Conservation (phyloP, 2,113 vertebrate genomes). For the Sterrhoptilus dennistouni region DNA sequence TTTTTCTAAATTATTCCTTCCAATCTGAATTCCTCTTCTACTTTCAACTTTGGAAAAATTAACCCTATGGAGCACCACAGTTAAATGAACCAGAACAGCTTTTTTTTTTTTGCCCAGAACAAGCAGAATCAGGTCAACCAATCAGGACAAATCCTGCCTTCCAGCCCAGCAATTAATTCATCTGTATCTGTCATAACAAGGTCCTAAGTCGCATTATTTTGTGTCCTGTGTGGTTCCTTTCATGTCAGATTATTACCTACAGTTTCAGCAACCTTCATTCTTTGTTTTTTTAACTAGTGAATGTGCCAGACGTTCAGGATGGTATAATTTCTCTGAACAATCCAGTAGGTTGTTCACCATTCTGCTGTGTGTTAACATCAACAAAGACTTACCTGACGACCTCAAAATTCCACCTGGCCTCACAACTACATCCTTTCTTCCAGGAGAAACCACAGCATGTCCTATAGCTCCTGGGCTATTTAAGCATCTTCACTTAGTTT, state of each 20-base stretch:
- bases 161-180: background rate
- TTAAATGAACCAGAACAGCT: background rate
- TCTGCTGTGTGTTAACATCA: background rate
- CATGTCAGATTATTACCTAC: background rate
- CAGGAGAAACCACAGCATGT: background rate
- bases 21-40: background rate
- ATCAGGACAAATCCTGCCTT: background rate
- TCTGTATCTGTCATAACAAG: background rate
- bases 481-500: background rate
- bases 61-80: background rate
- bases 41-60: constrained; percentile 13
- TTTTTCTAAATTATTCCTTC: background rate
- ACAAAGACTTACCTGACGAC: background rate
- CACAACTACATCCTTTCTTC: background rate
- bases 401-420: background rate
- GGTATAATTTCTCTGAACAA: background rate
- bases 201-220: background rate
- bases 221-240: background rate
- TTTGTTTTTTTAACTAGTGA: background rate
- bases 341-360: background rate
- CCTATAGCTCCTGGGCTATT: background rate
- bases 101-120: background rate
- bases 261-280: background rate
- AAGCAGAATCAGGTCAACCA: background rate
- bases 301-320: background rate